Evolutionary conservation across 2,888 invertebrate genomes (phyloP).

Genomic region (Fabriciana adippe): DNA sequence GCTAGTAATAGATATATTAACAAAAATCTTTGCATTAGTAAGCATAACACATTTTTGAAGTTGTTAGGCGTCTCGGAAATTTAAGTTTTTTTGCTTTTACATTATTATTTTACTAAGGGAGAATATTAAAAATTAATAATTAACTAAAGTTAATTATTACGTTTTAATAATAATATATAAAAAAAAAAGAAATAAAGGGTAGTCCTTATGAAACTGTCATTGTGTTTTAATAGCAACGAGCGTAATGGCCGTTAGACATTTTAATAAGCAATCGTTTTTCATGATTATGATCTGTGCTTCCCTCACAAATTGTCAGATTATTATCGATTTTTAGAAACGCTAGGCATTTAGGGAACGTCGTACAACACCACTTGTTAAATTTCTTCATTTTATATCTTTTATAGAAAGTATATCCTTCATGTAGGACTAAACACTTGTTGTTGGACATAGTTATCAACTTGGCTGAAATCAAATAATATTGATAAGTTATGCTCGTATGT

Average conservation of each 20-base stretch:
- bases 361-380: slow-evolving; percentile 48
- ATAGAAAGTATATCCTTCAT: slow-evolving; percentile 42
- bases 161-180: too few relatives aligned
- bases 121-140: too few relatives aligned
- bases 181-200: too few relatives aligned
- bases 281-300: slow-evolving; percentile 34
- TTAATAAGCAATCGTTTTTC: neutral
- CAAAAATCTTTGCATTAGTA: too few relatives aligned
- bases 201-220: too few relatives aligned
- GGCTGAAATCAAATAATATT: slow-evolving; percentile 30
- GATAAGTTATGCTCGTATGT: too few relatives aligned
- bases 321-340: slow-evolving; percentile 33
- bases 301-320: slow-evolving; percentile 22
- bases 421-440: slow-evolving; percentile 41
- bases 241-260: slow-evolving; percentile 25
- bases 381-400: slow-evolving; percentile 38
- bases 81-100: too few relatives aligned
- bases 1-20: too few relatives aligned
- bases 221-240: slow-evolving; percentile 19
- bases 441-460: slow-evolving; percentile 45
- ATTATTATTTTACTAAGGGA: too few relatives aligned
- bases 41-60: too few relatives aligned
- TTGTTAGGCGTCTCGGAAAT: too few relatives aligned
- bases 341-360: slow-evolving; percentile 39
- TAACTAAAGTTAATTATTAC: too few relatives aligned